Base-by-base conservation (phyloP, 2,113 vertebrate genomes). In the Neoarius graeffei region DNA sequence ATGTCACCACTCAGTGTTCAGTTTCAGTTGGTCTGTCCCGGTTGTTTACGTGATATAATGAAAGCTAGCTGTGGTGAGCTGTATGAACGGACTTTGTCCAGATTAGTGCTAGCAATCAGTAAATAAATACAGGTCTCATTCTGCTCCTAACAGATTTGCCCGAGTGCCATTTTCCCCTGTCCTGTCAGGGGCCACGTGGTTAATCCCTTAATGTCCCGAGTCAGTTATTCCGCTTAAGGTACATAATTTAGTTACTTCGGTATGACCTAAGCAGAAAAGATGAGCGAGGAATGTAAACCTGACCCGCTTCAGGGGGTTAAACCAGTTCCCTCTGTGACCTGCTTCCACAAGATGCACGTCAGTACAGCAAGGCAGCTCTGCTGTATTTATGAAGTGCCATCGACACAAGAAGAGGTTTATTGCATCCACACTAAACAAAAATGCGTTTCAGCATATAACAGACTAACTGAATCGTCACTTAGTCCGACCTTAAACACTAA, bases 401-500 rank as follows among this genome's bases (percentile, higher is more conserved):
- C 42, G 14, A 64, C 9, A 27, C 25, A 30, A 17, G 19, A 76
- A 35, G 57, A 60, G 30, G 84, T 60, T 76, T 76, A n/a, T 82
- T 48, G 42, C 4, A 42, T 42, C 42, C 62, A 52, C 60, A 67
- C 60, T 83, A 67, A 83, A 59, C 54, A 81, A 19, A 81, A 20
- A 35, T n/a, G 23, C 8, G 13, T n/a, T 13, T 35, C 13, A 71
- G 62, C 4, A 35, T 25, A 35, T 57, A 73, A 60, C 48, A 10
- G 52, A 25, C 48, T 23, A 25, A 50, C 42, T 50, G 42, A 73
- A 20, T 77, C 15, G 14, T 77, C 15, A 62, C 66, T 69, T 52
- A 30, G 48, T 79, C 85, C 25, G 27, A 67, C 60, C 19, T 35
- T 67, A 57, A 86, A 86, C 77, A 86, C 85, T 86, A 87, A 81